phyloP scores from a whole-genome alignment of 2,888 invertebrate species.

The Geophilus truncorum region DNA sequence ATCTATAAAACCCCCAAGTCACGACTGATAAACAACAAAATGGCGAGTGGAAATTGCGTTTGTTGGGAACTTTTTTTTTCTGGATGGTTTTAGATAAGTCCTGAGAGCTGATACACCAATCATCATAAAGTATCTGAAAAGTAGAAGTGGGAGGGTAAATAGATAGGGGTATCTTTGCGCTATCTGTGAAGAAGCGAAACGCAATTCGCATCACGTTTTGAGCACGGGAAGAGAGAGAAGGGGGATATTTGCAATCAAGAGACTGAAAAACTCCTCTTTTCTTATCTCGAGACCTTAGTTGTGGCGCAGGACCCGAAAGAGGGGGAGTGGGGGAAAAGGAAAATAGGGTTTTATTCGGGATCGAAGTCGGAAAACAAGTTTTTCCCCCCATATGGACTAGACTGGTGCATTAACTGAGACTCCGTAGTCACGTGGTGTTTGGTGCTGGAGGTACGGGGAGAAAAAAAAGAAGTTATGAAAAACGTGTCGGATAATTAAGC shows the following conservation, averaged over 20 bases:
- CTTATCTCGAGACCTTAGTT: neutral
- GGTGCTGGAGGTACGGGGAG: too few species aligned
- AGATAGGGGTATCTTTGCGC: neutral
- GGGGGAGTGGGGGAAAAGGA: neutral
- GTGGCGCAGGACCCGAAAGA: neutral
- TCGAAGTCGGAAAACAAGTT: neutral
- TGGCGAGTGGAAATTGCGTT: neutral
- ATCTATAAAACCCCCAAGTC: neutral
- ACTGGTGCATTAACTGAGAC: neutral
- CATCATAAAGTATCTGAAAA: conserved; percentile 18
- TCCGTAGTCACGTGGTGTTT: too few species aligned
- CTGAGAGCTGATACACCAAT: neutral
- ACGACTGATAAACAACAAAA: neutral
- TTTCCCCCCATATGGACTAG: neutral
- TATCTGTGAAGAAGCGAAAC: neutral
- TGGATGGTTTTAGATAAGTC: neutral
- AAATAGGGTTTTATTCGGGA: neutral
- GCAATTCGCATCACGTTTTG: conserved; percentile 25
- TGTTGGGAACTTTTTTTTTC: neutral
- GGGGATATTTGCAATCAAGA: conserved; percentile 27
- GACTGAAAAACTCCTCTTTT: conserved; percentile 12
- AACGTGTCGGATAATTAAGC: too few species aligned
- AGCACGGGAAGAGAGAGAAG: neutral
- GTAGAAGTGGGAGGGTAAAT: neutral
- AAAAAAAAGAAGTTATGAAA: too few species aligned